Base-by-base conservation (phyloP, 2,888 invertebrate species). In the Cantharis lateralis region DNA sequence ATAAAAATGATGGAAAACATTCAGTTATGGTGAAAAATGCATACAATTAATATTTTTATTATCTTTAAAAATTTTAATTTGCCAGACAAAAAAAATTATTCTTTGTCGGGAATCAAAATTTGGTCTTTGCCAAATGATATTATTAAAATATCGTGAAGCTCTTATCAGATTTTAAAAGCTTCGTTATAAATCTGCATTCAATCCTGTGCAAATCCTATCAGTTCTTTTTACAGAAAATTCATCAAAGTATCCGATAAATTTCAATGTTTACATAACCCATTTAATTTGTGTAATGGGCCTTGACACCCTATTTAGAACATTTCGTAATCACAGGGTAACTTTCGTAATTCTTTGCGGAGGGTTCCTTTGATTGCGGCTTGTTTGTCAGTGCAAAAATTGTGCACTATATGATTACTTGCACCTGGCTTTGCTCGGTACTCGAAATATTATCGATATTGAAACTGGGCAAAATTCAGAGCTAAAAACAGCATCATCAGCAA, bases 251-350 rank as follows among this genome's bases (percentile, higher is more conserved):
- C 66, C 72, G 24, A 72, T 68, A 72, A 73, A 73, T 68, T 66
- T 64, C 18, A 10, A 61, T 82, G 81, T 82, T 81, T 82, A 80
- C 81, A 77, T 78, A 78, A 80, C 68, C 79, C 81, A 81, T 82
- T 83, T 82, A 82, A 82, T 82, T 80, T 82, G 81, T 79, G 79
- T 81, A 82, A 83, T 82, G 82, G 80, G 77, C 80, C 82, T 80
- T 82, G 81, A 82, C 82, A 79, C 82, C 62, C 73, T 68, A 74
- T 15, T 68, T 68, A 70, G 70, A 71, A 70, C 72, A 68, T 75
- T 77, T 71, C 75, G 62, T 62, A 73, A 76, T 73, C 72, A 72
- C 15, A 32, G 69, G 24, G 69, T 62, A 63, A 71, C 26, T 66
- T 75, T 68, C 62, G 11, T 69, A 24, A 48, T 73, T 73, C 71